Conservation (phyloP, 2,113 vertebrate genomes). For the Zosterops lateralis region DNA sequence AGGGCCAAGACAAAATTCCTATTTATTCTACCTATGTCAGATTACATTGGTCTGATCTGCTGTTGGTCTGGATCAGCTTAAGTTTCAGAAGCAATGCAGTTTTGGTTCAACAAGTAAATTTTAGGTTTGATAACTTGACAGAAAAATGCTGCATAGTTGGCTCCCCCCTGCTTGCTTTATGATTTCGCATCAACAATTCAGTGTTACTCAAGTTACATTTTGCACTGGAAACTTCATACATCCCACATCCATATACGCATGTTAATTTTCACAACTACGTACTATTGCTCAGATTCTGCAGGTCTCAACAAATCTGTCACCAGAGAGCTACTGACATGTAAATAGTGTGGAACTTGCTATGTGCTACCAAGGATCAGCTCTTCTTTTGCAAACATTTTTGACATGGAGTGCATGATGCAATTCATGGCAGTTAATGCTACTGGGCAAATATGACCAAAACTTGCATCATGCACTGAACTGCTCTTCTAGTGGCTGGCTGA, state of each 20-base stretch:
- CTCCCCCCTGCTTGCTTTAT: conserved; percentile 31
- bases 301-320: background rate
- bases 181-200: conserved; percentile 30
- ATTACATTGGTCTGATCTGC: conserved; percentile 47
- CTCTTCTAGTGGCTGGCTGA: background rate
- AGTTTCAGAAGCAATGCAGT: conserved; percentile 48
- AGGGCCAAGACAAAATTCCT: conserved; percentile 70
- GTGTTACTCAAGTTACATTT: conserved; percentile 29
- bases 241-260: background rate
- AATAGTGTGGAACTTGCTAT: background rate
- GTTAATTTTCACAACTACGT: conserved; percentile 4
- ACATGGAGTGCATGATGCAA: background rate
- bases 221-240: conserved; percentile 37
- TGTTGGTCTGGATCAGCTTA: conserved; percentile 34
- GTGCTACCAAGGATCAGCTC: background rate
- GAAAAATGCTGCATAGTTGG: conserved; percentile 57
- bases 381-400: background rate
- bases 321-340: background rate
- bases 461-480: background rate
- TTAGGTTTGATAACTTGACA: conserved; percentile 50
- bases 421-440: background rate
- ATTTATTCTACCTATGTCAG: conserved; percentile 59
- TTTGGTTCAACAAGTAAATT: conserved; percentile 36
- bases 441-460: conserved; percentile 3
- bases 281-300: background rate